Evolutionary conservation across 2,797 vertebrate species (phyloP).

Genomic region (Hozukius guyotensis): DNA sequence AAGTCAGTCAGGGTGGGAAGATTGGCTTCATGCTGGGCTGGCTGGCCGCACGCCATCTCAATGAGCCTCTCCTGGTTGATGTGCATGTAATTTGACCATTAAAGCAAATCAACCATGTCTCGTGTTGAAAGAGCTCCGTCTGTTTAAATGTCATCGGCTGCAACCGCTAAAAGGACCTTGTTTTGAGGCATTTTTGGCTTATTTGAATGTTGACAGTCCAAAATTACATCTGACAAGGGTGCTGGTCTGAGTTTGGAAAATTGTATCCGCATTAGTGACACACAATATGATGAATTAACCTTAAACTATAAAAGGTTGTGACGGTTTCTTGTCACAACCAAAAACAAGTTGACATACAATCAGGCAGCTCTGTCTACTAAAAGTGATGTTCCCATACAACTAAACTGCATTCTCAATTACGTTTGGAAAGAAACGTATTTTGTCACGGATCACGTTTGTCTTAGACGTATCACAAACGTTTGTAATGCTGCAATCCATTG

Average conservation of each 20-base stretch:
- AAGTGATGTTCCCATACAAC: too few relatives aligned
- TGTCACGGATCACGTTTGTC: too few relatives aligned
- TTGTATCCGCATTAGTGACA: neutral
- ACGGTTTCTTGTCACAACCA: neutral
- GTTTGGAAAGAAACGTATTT: fast-evolving
- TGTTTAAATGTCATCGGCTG: conserved; percentile 5
- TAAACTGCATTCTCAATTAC: too few relatives aligned
- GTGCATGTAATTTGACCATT: conserved; percentile 37
- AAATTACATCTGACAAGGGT: conserved; percentile 1
- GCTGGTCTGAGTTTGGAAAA: conserved; percentile 1
- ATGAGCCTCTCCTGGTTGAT: conserved; percentile 32
- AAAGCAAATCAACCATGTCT: conserved; percentile 26
- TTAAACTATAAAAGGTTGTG: neutral
- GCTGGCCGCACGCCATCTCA: conserved; percentile 23
- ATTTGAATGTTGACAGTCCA: neutral
- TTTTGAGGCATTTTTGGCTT: neutral
- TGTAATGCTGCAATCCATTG: too few relatives aligned
- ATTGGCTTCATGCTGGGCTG: conserved; percentile 35
- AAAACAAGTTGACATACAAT: neutral
- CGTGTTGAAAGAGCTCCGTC: neutral
- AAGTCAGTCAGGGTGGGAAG: conserved; percentile 23
- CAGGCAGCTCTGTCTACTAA: too few relatives aligned
- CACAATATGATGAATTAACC: neutral
- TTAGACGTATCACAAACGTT: too few relatives aligned
- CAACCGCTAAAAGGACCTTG: neutral